These are phyloP conservation scores for Notolepis coatsorum DNA, from an alignment of 2,797 vertebrate genomes.

Conservation along the genomic window DNA sequence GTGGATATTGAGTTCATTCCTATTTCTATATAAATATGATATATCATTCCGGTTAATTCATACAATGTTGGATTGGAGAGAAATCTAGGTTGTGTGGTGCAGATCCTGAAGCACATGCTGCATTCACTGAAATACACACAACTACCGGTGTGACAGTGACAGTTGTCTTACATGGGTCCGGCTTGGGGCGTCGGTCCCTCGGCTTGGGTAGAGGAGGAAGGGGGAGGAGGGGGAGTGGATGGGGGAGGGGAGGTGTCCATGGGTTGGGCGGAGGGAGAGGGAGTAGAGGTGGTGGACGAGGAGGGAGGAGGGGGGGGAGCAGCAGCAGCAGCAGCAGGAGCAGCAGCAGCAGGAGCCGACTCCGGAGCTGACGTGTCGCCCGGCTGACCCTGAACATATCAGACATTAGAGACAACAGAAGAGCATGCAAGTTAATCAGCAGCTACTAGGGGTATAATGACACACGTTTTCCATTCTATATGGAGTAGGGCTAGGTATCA, in stretches of 20 bases:
- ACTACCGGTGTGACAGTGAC: too few species aligned
- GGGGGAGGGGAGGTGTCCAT: slow-evolving; percentile 81
- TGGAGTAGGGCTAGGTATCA: too few species aligned
- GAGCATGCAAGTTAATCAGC: neutral
- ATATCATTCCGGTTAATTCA: too few species aligned
- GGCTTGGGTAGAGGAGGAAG: slow-evolving; percentile 72
- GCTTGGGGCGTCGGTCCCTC: slow-evolving; percentile 78
- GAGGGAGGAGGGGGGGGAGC: slow-evolving; percentile 61
- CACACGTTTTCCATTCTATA: fast-evolving
- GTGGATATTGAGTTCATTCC: too few species aligned
- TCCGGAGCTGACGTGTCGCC: slow-evolving; percentile 67
- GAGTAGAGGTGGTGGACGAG: slow-evolving; percentile 76
- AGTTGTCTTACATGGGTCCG: slow-evolving; percentile 75
- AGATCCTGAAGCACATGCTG: too few species aligned
- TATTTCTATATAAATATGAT: too few species aligned
- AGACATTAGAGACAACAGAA: slow-evolving; percentile 2
- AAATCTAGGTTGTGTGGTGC: too few species aligned
- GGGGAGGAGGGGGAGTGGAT: slow-evolving; percentile 73
- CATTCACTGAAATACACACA: neutral
- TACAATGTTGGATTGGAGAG: too few species aligned
- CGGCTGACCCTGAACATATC: slow-evolving; percentile 63
- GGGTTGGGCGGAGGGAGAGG: slow-evolving; percentile 77
- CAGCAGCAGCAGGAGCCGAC: slow-evolving; percentile 43
- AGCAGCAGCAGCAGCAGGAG: slow-evolving; percentile 48
- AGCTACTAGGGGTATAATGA: neutral